phyloP scores from a whole-genome alignment of 2,888 invertebrate species.

The Pollenia griseotomentosa region DNA sequence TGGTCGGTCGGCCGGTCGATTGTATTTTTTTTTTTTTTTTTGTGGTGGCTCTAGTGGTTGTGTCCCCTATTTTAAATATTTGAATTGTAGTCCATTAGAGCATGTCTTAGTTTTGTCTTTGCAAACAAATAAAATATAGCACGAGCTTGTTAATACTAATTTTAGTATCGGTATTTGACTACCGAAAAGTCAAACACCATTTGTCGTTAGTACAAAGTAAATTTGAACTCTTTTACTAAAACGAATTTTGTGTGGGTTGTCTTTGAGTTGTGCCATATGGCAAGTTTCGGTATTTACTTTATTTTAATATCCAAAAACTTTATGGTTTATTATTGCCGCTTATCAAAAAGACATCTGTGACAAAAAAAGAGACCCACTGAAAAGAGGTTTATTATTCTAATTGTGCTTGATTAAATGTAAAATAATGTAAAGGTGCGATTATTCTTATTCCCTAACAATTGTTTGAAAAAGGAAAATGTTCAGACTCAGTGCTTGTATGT shows the following conservation, averaged over 20 bases:
- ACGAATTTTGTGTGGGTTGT: slow-evolving; percentile 58
- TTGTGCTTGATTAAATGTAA: background rate
- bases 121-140: slow-evolving; percentile 30
- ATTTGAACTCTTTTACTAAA: slow-evolving; percentile 49
- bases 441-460: background rate
- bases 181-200: slow-evolving; percentile 58
- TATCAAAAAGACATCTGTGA: slow-evolving; percentile 51
- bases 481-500: no score
- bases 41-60: slow-evolving; percentile 58
- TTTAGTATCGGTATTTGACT: slow-evolving; percentile 49
- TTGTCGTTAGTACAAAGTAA: slow-evolving; percentile 52
- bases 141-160: slow-evolving; percentile 45
- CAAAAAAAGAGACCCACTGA: background rate
- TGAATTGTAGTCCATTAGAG: slow-evolving; percentile 68
- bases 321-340: background rate
- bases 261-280: slow-evolving; percentile 55
- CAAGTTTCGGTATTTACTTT: slow-evolving; percentile 44
- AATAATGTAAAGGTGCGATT: slow-evolving; percentile 29
- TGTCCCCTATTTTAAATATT: slow-evolving; percentile 57
- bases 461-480: background rate
- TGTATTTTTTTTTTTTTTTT: slow-evolving; percentile 18
- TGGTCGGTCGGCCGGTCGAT: slow-evolving; percentile 7
- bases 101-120: slow-evolving; percentile 37
- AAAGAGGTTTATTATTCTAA: slow-evolving; percentile 27
- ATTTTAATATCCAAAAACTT: slow-evolving; percentile 23